Conservation (phyloP, 2,888 invertebrate species). For the Hanleya hanleyi region DNA sequence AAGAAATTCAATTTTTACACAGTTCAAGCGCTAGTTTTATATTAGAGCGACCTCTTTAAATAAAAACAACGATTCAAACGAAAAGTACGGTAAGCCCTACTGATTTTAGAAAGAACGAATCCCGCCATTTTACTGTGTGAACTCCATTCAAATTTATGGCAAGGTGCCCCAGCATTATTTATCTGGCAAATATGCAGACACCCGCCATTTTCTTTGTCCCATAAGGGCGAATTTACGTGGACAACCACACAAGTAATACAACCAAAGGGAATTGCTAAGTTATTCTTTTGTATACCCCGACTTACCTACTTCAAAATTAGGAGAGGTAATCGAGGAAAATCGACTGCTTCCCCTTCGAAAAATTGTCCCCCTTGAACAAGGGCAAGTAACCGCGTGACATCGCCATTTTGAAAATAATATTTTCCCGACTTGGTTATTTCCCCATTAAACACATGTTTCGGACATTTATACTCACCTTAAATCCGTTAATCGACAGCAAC, state of each 20-base stretch:
- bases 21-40: too few relatives aligned
- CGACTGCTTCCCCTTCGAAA: conserved; percentile 11
- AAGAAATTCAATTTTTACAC: too few relatives aligned
- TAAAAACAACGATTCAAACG: too few relatives aligned
- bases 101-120: too few relatives aligned
- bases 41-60: too few relatives aligned
- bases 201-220: conserved; percentile 8
- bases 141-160: too few relatives aligned
- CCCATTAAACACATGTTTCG: conserved; percentile 7
- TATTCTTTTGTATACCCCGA: too few relatives aligned
- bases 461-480: background rate
- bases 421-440: conserved; percentile 10
- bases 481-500: background rate
- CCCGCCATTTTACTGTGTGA: too few relatives aligned
- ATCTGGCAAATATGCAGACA: background rate
- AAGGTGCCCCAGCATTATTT: background rate
- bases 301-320: too few relatives aligned
- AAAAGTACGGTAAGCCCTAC: too few relatives aligned
- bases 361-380: conserved; percentile 49
- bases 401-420: conserved; percentile 39
- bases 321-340: background rate
- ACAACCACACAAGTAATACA: too few relatives aligned
- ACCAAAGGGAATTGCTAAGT: too few relatives aligned
- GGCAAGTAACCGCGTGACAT: conserved; percentile 41
- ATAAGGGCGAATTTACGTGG: background rate